Base-by-base conservation (phyloP, 1,140 invertebrate genomes). In the Orchesella cincta region DNA sequence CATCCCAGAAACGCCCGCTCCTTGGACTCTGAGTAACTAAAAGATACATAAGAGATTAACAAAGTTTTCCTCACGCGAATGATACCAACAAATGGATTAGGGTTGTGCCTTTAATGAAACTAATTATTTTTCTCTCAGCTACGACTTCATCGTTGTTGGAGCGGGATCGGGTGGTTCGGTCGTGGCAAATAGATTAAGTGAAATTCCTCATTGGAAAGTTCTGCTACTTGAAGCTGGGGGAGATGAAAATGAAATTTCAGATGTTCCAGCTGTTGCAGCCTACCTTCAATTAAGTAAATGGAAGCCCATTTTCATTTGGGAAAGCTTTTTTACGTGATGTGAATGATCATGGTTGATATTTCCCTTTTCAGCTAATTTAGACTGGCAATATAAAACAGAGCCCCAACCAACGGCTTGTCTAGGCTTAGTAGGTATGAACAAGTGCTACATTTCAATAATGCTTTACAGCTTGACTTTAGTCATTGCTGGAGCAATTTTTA, bases 331-430 rank as follows among this genome's bases (percentile, higher is more conserved):
- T 29, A 33, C 62, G 62, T 67, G 62, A 29, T 12, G 8, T 3
- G 31, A 33, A 67, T 67, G 12, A 31, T 18, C 14, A 67, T 67
- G n/a, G 5, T 67, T 67, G 8, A 29, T 67, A 31, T 33, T 31
- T 31, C 26, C 26, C 62, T 31, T 67, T 67, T 67, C 31, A 67
- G 62, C 62, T 23, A 67, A 67, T 67, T 67, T 67, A 33, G 95
- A 97, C 84, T 98, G 95, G 95, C 90, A 93, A 83, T 97, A 96
- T 84, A 94, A 94, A 84, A 95, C 93, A 1, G 94, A 95, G 84
- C 93, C 94, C 0, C 92, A 95, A 84, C 91, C 91, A 73, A 91
- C 90, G 1, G 89, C 91, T 0, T 95, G 94, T 83, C 88, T 94
- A 81, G 94, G 93, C 90, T 83, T 87, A 28, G 84, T 84, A 12